Evolutionary conservation across 2,797 vertebrate genomes (phyloP).

Genomic region (Leptoclinus maculatus): DNA sequence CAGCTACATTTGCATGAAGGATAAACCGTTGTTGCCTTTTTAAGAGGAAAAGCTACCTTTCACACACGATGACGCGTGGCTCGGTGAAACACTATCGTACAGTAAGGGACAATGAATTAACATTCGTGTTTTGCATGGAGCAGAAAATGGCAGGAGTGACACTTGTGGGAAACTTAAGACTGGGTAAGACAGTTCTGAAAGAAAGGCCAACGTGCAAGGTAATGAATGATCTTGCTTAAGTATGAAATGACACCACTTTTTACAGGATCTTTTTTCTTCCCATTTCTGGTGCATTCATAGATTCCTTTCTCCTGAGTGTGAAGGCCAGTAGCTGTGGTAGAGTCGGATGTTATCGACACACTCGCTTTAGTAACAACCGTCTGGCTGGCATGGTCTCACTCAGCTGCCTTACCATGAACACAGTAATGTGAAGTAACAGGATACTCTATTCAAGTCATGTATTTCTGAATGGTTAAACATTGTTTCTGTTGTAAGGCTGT

Average conservation of each 20-base stretch:
- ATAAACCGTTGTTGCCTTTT: slow-evolving; percentile 78
- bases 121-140: slow-evolving; percentile 9
- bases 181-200: slow-evolving; percentile 1
- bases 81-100: slow-evolving; percentile 19
- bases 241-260: neutral
- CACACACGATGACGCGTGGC: slow-evolving; percentile 21
- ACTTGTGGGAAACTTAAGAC: slow-evolving; percentile 6
- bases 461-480: slow-evolving; percentile 7
- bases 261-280: neutral
- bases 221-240: neutral
- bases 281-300: slow-evolving; percentile 1
- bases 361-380: slow-evolving; percentile 8
- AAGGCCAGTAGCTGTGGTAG: slow-evolving; percentile 16
- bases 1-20: slow-evolving; percentile 34
- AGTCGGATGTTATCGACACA: slow-evolving; percentile 24
- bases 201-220: slow-evolving; percentile 3
- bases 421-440: slow-evolving; percentile 11
- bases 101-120: slow-evolving; percentile 7
- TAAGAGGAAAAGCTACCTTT: slow-evolving; percentile 49
- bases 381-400: slow-evolving; percentile 48
- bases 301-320: slow-evolving; percentile 17
- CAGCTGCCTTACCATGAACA: slow-evolving; percentile 70
- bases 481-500: slow-evolving; percentile 15
- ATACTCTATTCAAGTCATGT: slow-evolving; percentile 15
- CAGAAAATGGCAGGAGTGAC: slow-evolving; percentile 27